A percentile compares a stretch with the other conserved stretches of the same genome.
Evolutionary conservation across 2,113 vertebrate species (phyloP).

Genomic region (Eublepharis macularius): DNA sequence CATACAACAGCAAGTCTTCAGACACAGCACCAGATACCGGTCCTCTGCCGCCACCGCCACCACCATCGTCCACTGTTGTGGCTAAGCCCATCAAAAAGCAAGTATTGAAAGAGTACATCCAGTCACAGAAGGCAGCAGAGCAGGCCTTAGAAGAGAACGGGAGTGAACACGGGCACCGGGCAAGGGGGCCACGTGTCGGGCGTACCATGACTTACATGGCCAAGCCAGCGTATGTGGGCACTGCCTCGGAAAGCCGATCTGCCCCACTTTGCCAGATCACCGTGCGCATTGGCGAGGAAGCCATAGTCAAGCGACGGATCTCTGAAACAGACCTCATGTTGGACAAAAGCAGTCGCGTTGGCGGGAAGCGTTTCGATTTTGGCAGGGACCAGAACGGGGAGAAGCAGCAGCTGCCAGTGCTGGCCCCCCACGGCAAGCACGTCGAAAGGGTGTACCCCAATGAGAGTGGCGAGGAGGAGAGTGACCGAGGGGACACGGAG

Average conservation of each 20-base stretch:
- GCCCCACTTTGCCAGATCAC: constrained; percentile 92
- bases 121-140: constrained; percentile 45
- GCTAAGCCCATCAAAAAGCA: constrained; percentile 70
- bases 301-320: constrained; percentile 90
- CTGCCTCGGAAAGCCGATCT: constrained; percentile 72
- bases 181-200: constrained; percentile 70
- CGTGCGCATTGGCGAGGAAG: constrained; percentile 91
- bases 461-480: constrained; percentile 80
- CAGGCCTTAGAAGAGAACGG: constrained; percentile 44
- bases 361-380: constrained; percentile 66
- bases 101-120: constrained; percentile 64
- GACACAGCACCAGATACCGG: constrained; percentile 38
- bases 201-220: constrained; percentile 79
- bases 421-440: constrained; percentile 41
- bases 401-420: constrained; percentile 28
- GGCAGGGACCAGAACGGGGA: constrained; percentile 52
- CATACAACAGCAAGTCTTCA: constrained; percentile 55
- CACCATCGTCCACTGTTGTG: background rate
- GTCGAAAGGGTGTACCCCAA: constrained; percentile 72
- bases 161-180: constrained; percentile 25
- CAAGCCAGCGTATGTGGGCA: constrained; percentile 76
- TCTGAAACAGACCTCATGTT: constrained; percentile 87
- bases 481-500: constrained; percentile 81
- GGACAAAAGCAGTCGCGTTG: constrained; percentile 76
- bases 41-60: constrained; percentile 40